These are phyloP conservation scores for Glaucidium brasilianum DNA, from an alignment of 2,113 vertebrate genomes.

Conservation along the genomic window DNA sequence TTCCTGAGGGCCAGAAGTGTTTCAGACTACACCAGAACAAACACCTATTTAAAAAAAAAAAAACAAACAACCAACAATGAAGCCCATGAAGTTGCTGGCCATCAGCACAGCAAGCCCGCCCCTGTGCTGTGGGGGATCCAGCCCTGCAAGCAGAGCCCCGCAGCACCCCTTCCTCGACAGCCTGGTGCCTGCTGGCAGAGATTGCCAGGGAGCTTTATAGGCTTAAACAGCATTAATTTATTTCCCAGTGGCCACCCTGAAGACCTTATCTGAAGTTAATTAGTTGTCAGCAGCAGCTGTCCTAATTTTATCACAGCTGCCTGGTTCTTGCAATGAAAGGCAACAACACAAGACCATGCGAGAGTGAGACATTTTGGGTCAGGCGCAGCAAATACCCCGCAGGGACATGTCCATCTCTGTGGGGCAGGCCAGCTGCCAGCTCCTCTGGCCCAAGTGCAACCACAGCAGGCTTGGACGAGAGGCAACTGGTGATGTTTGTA, in stretches of 20 bases:
- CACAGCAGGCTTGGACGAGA: rapidly evolving
- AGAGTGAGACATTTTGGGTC: background rate
- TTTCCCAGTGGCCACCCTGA: background rate
- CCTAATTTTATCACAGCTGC: background rate
- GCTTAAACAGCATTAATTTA: background rate
- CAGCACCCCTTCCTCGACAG: rapidly evolving
- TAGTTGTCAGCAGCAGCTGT: background rate
- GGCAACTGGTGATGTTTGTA: background rate
- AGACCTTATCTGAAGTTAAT: background rate
- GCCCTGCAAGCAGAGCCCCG: background rate
- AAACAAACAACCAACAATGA: background rate
- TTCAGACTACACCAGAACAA: background rate
- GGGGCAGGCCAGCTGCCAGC: background rate
- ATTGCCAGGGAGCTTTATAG: background rate
- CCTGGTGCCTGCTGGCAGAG: background rate
- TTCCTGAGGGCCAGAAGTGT: background rate
- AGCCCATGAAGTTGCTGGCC: background rate
- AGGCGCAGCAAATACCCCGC: background rate
- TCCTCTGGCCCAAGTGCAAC: background rate
- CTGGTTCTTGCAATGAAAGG: background rate
- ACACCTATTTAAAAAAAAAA: background rate
- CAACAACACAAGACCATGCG: background rate
- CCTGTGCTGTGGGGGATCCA: background rate
- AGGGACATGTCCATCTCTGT: rapidly evolving
- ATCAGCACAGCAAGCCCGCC: rapidly evolving